Percentiles rank a stretch among this genome's conserved stretches.
These are phyloP conservation scores for Sebastolobus alascanus DNA, from an alignment of 2,797 vertebrate genomes.

Conservation along the genomic window DNA sequence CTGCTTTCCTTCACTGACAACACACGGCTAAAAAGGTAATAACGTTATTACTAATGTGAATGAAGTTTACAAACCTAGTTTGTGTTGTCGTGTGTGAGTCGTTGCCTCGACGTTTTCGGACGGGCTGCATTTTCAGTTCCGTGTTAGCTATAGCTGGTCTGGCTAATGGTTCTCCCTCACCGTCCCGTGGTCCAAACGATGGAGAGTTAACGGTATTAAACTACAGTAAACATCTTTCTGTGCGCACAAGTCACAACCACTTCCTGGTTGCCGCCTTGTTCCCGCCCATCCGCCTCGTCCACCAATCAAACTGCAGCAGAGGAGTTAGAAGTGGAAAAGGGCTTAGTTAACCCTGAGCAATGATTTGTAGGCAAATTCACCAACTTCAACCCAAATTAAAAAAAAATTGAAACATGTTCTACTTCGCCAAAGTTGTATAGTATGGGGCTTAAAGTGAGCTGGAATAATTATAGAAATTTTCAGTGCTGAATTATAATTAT, in stretches of 20 bases:
- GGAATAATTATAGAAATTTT: neutral
- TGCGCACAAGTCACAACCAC: neutral
- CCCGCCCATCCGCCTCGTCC: constrained; percentile 36
- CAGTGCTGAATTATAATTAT: neutral
- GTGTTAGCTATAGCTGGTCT: neutral
- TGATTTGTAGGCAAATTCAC: neutral
- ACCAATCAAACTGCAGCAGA: constrained; percentile 61
- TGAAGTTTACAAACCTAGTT: constrained; percentile 60
- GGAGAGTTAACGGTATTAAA: neutral
- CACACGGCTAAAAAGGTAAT: neutral
- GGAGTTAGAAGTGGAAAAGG: accelerated
- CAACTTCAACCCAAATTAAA: neutral
- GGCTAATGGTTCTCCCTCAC: accelerated
- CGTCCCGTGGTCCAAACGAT: neutral
- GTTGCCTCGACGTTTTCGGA: constrained; percentile 64
- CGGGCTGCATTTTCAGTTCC: constrained; percentile 43
- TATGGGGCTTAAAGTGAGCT: neutral
- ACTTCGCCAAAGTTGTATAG: neutral
- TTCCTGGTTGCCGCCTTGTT: constrained; percentile 58
- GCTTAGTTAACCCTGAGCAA: accelerated
- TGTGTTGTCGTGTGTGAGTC: neutral
- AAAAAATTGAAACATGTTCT: neutral
- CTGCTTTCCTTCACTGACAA: neutral
- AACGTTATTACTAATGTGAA: neutral
- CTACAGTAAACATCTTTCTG: constrained; percentile 1